phyloP scores from a whole-genome alignment of 2,797 vertebrate genomes.

The Pelobates cultripes region DNA sequence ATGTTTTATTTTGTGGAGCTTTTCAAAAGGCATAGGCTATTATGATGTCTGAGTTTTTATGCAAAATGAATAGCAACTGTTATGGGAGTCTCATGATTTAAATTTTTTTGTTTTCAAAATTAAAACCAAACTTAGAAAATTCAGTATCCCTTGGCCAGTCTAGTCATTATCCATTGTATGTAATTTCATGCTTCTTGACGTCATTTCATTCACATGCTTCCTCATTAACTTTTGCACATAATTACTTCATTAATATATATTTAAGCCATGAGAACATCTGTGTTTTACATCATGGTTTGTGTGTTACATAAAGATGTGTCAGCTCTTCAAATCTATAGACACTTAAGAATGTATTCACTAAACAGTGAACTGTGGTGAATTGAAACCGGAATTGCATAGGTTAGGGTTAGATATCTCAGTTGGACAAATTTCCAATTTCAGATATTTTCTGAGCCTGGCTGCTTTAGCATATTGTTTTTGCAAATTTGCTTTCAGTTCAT shows the following conservation, averaged over 20 bases:
- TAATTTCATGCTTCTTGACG: constrained; percentile 35
- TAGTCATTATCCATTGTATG: constrained; percentile 38
- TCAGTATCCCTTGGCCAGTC: constrained; percentile 27
- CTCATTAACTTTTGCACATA: constrained; percentile 17
- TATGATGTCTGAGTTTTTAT: constrained; percentile 59
- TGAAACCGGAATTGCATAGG: too few relatives aligned
- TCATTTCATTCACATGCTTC: constrained; percentile 17
- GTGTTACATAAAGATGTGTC: too few relatives aligned
- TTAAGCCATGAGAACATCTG: constrained; percentile 49
- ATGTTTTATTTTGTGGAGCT: constrained; percentile 58
- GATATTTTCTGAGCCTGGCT: too few relatives aligned
- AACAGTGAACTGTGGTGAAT: too few relatives aligned
- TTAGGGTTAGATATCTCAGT: too few relatives aligned
- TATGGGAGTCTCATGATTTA: constrained; percentile 53
- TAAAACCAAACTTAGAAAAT: constrained; percentile 57
- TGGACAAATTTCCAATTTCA: too few relatives aligned
- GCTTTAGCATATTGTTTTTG: too few relatives aligned
- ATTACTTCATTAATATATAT: constrained; percentile 47
- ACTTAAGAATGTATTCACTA: background rate
- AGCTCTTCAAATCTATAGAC: too few relatives aligned
- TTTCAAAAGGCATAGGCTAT: constrained; percentile 62
- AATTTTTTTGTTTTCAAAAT: constrained; percentile 57
- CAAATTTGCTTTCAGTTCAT: too few relatives aligned
- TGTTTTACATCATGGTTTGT: constrained; percentile 8
- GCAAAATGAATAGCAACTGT: constrained; percentile 58